phyloP scores from a whole-genome alignment of 1,140 invertebrate genomes.

The Temnothorax longispinosus region DNA sequence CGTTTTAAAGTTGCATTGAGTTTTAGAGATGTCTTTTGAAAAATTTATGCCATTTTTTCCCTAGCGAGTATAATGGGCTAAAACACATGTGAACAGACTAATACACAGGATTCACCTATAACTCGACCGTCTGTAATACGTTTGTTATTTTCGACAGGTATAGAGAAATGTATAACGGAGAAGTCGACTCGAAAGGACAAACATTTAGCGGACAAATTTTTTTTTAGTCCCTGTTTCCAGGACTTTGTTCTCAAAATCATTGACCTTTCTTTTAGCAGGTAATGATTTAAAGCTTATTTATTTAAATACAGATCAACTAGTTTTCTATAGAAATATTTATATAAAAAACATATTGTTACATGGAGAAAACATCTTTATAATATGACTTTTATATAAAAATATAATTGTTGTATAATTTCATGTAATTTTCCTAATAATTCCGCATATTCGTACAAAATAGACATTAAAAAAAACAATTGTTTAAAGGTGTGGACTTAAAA shows the following conservation, averaged over 20 bases:
- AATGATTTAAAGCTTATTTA: neutral
- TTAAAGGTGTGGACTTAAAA: neutral
- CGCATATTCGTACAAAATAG: neutral
- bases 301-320: neutral
- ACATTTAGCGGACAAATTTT: neutral
- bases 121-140: neutral
- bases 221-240: neutral
- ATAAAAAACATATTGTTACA: neutral
- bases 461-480: neutral
- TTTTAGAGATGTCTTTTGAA: slow-evolving; percentile 1
- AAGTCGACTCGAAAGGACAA: slow-evolving; percentile 5
- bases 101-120: neutral
- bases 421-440: neutral
- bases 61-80: neutral
- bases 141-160: neutral
- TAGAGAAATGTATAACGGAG: neutral
- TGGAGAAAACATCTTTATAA: neutral
- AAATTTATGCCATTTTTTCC: neutral
- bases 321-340: neutral
- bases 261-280: neutral
- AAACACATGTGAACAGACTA: neutral
- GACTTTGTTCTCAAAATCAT: neutral
- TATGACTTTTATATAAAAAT: slow-evolving; percentile 5
- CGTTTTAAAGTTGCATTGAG: neutral
- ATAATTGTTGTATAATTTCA: neutral